Base-by-base conservation (phyloP, 2,113 vertebrate species). In the Lonchura striata region DNA sequence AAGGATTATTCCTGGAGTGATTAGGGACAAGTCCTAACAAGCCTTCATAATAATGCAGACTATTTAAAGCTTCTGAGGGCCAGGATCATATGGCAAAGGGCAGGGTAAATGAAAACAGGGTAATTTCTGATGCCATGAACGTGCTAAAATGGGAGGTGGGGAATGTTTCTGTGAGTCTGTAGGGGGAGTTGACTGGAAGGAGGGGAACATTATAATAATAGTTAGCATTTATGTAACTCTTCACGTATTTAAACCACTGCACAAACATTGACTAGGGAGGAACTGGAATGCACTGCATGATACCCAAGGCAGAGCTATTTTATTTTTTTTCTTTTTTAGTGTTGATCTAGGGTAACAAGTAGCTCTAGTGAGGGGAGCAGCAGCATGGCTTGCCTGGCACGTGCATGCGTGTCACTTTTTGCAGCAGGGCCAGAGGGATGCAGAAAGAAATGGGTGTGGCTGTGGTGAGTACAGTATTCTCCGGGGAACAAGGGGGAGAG, bases 1-100 rank as follows among this genome's bases (percentile, higher is more conserved):
- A 96, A 86, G 76, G 95, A 96, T 97, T 97, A 97, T 96, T 97
- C 90, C 76, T 96, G 96, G 95, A 94, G 92, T 95, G 94, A 95
- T 96, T 97, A 95, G 86, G 94, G 88, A 82, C 96, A 97, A 97
- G 96, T 92, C 92, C 96, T 95, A 97, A 97, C 95, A 94, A 95
- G 96, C 92, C 95, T 96, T 91, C 83, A 31, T 91, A 96, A 97
- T 96, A 95, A 95, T 96, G 88, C 72, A 86, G 96, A 96, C 94
- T 96, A 97, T 96, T 97, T 97, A 95, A 97, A 96, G 92, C 93
- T 94, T 82, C 88, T 93, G 93, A 94, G 84, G 81, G 74, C 61
- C 8, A 14, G 90, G 95, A 97, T 97, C 95, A 53, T 66, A 93
- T 97, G 96, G 92, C 96, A 97, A 91, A 97, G 95, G 92, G 94